Percentiles rank a stretch among this genome's conserved stretches.
Conservation (phyloP, 2,797 vertebrate species). For the Etheostoma perlongum region DNA sequence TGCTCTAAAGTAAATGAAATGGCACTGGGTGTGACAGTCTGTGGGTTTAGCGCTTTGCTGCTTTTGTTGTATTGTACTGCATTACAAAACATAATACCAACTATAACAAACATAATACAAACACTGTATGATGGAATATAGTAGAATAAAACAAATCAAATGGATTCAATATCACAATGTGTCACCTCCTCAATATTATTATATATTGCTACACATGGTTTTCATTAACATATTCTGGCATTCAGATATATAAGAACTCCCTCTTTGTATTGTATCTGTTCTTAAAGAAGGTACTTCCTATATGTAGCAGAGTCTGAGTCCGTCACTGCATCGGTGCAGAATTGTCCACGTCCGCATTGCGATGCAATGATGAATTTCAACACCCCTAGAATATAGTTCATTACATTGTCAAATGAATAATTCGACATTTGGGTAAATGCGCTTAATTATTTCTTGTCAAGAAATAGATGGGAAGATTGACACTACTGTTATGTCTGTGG, state of each 20-base stretch:
- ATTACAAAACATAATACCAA: background rate
- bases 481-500: background rate
- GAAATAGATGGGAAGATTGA: background rate
- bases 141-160: no score
- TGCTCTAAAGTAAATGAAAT: constrained; percentile 18
- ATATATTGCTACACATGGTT: no score
- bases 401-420: background rate
- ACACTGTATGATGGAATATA: background rate
- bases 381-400: background rate
- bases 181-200: no score
- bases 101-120: background rate
- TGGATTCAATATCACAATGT: no score
- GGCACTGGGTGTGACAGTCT: constrained; percentile 45
- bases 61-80: background rate
- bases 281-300: no score
- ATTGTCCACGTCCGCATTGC: no score
- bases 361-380: no score
- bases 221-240: no score
- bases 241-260: no score
- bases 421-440: background rate
- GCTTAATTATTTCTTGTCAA: background rate
- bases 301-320: no score
- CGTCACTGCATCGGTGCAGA: no score
- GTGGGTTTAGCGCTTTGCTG: background rate
- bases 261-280: no score